Evolutionary conservation across 2,797 vertebrate genomes (phyloP).

Genomic region (Onychomys torridus): DNA sequence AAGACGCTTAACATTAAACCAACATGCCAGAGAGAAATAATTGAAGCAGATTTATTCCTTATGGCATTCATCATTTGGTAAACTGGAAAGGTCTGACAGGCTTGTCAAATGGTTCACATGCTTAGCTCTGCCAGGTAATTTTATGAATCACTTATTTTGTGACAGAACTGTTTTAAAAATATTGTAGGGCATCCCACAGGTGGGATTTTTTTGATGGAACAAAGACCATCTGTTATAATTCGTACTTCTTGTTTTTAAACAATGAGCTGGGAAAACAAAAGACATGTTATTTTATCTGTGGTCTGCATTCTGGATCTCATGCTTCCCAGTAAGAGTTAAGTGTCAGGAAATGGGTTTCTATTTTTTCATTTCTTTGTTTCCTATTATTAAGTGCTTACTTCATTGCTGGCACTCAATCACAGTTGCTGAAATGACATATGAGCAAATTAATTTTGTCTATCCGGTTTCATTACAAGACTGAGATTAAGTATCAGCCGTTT

Average conservation of each 20-base stretch:
- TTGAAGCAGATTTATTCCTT: conserved; percentile 49
- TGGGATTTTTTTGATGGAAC: conserved; percentile 45
- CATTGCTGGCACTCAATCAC: neutral
- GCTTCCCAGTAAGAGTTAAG: neutral
- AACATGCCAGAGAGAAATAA: conserved; percentile 42
- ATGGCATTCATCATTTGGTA: conserved; percentile 20
- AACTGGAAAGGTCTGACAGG: conserved; percentile 54
- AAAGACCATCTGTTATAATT: conserved; percentile 66
- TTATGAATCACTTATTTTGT: conserved; percentile 77
- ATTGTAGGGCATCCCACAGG: conserved; percentile 21
- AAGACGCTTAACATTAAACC: neutral
- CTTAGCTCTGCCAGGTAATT: conserved; percentile 61
- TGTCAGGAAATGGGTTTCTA: neutral
- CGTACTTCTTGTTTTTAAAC: conserved; percentile 55
- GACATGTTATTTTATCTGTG: neutral
- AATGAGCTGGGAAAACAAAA: neutral
- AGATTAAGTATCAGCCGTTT: neutral
- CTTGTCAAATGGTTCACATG: neutral
- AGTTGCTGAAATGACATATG: neutral
- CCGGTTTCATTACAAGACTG: neutral
- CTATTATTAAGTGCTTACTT: neutral
- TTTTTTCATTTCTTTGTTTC: neutral
- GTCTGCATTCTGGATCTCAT: neutral
- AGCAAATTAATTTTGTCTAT: neutral
- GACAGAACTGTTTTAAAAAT: conserved; percentile 57